Conservation (phyloP, 2,113 vertebrate species). For the Xiphophorus maculatus region DNA sequence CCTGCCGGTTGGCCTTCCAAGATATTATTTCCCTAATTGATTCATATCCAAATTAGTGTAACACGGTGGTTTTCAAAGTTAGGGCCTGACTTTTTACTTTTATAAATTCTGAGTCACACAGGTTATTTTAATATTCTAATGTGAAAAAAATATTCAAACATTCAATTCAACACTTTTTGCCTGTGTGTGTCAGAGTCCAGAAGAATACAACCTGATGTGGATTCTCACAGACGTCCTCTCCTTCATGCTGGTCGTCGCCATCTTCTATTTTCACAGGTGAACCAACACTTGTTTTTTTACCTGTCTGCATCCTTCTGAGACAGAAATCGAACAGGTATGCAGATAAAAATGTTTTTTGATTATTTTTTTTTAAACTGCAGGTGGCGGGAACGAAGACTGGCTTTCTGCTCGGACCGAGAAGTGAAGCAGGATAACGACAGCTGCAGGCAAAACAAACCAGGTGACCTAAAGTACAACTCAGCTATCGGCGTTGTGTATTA, state of each 20-base stretch:
- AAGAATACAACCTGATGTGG: conserved; percentile 86
- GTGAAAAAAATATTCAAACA: not conserved
- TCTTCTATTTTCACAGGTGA: conserved; percentile 90
- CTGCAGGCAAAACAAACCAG: conserved; percentile 83
- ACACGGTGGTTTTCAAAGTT: too few relatives aligned
- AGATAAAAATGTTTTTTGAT: not conserved
- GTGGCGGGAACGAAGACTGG: conserved; percentile 80
- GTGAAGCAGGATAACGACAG: conserved; percentile 60
- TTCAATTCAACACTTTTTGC: not conserved
- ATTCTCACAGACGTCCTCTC: conserved; percentile 82
- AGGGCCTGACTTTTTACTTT: too few relatives aligned
- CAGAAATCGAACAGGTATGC: not conserved
- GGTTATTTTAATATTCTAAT: not conserved
- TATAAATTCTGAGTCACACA: too few relatives aligned
- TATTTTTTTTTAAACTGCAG: conserved; percentile 54
- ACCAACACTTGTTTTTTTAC: conserved; percentile 8
- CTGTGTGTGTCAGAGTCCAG: conserved; percentile 80
- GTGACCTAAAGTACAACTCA: conserved; percentile 45
- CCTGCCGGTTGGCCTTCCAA: too few relatives aligned
- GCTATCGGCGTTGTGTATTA: too few relatives aligned
- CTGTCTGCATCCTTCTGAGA: rapidly evolving
- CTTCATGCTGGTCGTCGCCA: conserved; percentile 71
- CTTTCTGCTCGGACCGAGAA: conserved; percentile 57
- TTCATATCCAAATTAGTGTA: too few relatives aligned
- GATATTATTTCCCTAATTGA: too few relatives aligned